Evolutionary conservation across 2,888 invertebrate genomes (phyloP).

Genomic region (Eupithecia abbreviata): DNA sequence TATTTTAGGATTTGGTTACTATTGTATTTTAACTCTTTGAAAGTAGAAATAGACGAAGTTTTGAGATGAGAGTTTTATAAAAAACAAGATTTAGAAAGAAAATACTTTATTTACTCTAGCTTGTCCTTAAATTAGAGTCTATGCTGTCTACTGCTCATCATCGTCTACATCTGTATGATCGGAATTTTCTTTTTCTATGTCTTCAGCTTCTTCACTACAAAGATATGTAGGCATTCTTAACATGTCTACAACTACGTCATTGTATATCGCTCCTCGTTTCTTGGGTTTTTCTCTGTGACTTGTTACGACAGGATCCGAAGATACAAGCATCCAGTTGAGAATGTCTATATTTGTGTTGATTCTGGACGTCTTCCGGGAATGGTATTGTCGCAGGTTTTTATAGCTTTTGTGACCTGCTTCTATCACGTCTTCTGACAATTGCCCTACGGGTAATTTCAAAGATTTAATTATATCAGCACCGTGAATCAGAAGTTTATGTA

Average conservation of each 20-base stretch:
- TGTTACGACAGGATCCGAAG: conserved; percentile 36
- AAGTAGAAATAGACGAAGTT: too few relatives aligned
- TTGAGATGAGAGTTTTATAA: too few relatives aligned
- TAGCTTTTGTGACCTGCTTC: conserved; percentile 25
- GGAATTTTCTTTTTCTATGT: conserved; percentile 41
- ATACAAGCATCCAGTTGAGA: conserved; percentile 34
- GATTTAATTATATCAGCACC: conserved; percentile 33
- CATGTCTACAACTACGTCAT: conserved; percentile 26
- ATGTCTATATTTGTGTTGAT: conserved; percentile 37
- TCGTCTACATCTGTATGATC: conserved; percentile 11
- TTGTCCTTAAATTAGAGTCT: background rate
- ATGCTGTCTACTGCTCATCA: conserved; percentile 12
- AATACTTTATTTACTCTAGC: too few relatives aligned
- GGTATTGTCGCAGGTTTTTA: conserved; percentile 26
- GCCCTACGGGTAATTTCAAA: conserved; percentile 33
- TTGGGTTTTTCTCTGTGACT: conserved; percentile 28
- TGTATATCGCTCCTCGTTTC: conserved; percentile 28
- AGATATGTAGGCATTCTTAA: conserved; percentile 20
- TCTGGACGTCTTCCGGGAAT: conserved; percentile 38
- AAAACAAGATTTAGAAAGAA: too few relatives aligned
- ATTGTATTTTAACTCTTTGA: too few relatives aligned
- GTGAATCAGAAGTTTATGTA: conserved; percentile 35
- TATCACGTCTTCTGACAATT: conserved; percentile 36
- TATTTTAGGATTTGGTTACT: too few relatives aligned
- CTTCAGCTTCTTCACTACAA: conserved; percentile 23